Evolutionary conservation across 1,140 invertebrate genomes (phyloP).

Genomic region (Nasonia longicornis): DNA sequence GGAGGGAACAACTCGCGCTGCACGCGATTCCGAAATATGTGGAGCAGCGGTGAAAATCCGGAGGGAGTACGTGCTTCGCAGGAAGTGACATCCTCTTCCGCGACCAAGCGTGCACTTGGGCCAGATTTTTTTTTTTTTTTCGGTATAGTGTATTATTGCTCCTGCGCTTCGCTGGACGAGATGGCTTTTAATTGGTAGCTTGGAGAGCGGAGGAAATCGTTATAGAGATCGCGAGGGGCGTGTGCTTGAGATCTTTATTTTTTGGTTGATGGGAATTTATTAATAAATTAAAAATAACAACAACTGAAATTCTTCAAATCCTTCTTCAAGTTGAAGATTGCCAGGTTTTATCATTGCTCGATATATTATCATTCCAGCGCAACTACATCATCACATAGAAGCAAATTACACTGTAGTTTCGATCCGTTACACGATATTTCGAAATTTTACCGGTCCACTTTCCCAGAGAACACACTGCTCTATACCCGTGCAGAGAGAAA

Average conservation of each 20-base stretch:
- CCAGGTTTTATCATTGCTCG: not conserved
- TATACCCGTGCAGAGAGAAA: not conserved
- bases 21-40: conserved; percentile 44
- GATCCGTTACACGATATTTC: conserved; percentile 1
- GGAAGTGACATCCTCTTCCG: conserved; percentile 56
- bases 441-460: conserved; percentile 33
- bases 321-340: not conserved
- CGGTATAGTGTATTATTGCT: too few relatives aligned
- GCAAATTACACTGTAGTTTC: not conserved
- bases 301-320: too few relatives aligned
- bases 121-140: not conserved
- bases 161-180: too few relatives aligned
- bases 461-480: not conserved
- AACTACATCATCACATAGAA: not conserved
- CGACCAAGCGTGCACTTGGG: conserved; percentile 26
- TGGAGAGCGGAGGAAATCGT: not conserved
- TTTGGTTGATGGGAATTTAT: too few relatives aligned
- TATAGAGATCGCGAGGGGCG: too few relatives aligned
- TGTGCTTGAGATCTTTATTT: too few relatives aligned
- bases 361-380: not conserved
- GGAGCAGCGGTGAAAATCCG: conserved; percentile 49
- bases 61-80: conserved; percentile 51
- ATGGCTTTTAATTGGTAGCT: not conserved
- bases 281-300: too few relatives aligned
- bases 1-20: not conserved